These are phyloP conservation scores for Octodon degus DNA, from an alignment of 2,113 vertebrate species.

Conservation along the genomic window DNA sequence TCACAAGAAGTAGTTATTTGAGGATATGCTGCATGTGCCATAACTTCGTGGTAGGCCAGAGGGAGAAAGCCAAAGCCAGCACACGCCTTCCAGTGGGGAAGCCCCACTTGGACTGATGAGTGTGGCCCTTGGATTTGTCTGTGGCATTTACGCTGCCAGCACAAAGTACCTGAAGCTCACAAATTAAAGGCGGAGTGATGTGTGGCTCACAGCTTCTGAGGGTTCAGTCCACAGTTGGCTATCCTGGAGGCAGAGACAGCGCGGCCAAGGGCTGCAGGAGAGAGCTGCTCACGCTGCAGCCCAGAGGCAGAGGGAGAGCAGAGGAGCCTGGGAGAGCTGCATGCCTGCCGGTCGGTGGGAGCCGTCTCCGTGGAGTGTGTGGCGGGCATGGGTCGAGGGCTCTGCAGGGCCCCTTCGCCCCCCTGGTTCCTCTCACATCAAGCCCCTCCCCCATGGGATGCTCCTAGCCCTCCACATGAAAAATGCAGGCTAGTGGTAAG, in stretches of 20 bases:
- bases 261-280: background rate
- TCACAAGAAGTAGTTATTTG: background rate
- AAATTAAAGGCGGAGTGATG: background rate
- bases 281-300: background rate
- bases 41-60: background rate
- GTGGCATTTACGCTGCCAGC: background rate
- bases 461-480: background rate
- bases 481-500: background rate
- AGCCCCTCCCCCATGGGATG: too few relatives aligned
- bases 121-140: background rate
- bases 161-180: background rate
- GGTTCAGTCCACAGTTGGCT: background rate
- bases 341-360: background rate
- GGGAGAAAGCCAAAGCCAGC: background rate
- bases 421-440: background rate
- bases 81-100: background rate
- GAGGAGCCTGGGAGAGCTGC: background rate
- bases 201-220: background rate
- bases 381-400: rapidly evolving
- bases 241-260: background rate
- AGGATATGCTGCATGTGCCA: background rate
- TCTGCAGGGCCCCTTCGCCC: background rate
- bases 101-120: background rate
- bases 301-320: background rate
- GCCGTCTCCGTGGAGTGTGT: background rate